Evolutionary conservation across 1,140 invertebrate species (phyloP).

Genomic region (Pseudobourletiella spinata): DNA sequence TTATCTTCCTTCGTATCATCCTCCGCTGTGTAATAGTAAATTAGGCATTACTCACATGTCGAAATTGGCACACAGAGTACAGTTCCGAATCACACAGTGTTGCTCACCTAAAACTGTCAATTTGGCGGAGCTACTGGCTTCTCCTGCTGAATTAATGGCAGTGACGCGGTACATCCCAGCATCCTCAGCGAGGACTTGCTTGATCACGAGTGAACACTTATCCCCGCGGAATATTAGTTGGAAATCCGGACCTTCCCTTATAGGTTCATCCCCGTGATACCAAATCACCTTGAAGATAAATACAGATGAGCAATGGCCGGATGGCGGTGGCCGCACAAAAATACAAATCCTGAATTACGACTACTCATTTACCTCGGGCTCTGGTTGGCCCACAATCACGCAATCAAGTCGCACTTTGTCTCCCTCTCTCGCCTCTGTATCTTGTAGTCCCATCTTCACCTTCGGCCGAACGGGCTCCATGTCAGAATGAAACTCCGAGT

Average conservation of each 20-base stretch:
- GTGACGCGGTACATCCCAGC: conserved; percentile 69
- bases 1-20: not conserved
- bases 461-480: conserved; percentile 61
- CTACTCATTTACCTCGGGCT: conserved; percentile 65
- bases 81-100: too few relatives aligned
- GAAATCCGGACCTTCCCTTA: conserved; percentile 64
- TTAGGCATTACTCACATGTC: too few relatives aligned
- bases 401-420: conserved; percentile 62
- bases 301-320: too few relatives aligned
- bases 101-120: conserved; percentile 49
- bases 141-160: conserved; percentile 68
- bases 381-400: conserved; percentile 71
- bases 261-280: conserved; percentile 72
- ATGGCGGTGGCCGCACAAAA: too few relatives aligned
- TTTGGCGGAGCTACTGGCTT: conserved; percentile 61
- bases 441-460: conserved; percentile 60
- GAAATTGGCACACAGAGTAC: too few relatives aligned
- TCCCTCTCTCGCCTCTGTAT: conserved; percentile 60
- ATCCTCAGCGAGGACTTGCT: conserved; percentile 64
- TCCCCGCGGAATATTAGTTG: conserved; percentile 71
- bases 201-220: conserved; percentile 66
- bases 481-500: conserved; percentile 56
- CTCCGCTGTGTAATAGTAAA: too few relatives aligned
- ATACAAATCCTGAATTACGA: too few relatives aligned
- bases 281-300: conserved; percentile 79